A percentile compares a stretch with the other conserved stretches of the same genome.
phyloP scores from a whole-genome alignment of 2,797 vertebrate species.

The Ctenosaura bakeri region DNA sequence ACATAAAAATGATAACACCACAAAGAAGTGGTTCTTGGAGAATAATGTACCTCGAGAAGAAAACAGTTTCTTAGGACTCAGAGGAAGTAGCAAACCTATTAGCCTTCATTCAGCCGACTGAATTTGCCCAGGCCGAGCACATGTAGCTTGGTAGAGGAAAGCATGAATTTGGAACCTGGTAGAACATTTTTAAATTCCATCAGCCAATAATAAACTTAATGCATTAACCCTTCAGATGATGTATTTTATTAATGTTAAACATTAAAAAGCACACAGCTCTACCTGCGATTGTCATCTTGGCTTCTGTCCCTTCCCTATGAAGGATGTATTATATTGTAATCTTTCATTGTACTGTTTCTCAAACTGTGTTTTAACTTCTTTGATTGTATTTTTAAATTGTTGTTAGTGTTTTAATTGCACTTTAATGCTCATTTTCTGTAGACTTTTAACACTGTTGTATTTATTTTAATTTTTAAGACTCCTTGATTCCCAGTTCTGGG shows the following conservation, averaged over 20 bases:
- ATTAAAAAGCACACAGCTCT: background rate
- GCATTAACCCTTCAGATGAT: background rate
- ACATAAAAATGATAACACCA: slow-evolving; percentile 24
- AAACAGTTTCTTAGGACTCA: slow-evolving; percentile 5
- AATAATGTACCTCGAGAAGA: slow-evolving; percentile 2
- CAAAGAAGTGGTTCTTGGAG: background rate
- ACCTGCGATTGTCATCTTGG: background rate
- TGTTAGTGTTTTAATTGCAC: too few relatives aligned
- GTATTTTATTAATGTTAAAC: background rate
- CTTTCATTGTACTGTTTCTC: too few relatives aligned
- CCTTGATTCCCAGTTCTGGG: too few relatives aligned
- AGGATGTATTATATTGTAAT: too few relatives aligned
- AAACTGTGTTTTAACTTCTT: background rate
- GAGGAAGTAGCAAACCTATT: background rate
- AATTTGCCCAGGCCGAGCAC: background rate
- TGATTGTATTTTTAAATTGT: background rate
- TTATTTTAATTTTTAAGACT: too few relatives aligned
- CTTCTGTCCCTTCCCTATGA: background rate
- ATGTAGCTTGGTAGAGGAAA: background rate
- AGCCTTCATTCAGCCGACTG: background rate
- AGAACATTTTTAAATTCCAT: background rate
- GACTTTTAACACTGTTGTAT: too few relatives aligned
- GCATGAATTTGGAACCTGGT: background rate
- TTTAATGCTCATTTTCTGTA: too few relatives aligned
- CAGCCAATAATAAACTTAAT: background rate